Evolutionary conservation across 2,888 invertebrate species (phyloP), one percentile per base, ranked within the genome.

Genomic region (Disparrhopalites patrizii): DNA sequence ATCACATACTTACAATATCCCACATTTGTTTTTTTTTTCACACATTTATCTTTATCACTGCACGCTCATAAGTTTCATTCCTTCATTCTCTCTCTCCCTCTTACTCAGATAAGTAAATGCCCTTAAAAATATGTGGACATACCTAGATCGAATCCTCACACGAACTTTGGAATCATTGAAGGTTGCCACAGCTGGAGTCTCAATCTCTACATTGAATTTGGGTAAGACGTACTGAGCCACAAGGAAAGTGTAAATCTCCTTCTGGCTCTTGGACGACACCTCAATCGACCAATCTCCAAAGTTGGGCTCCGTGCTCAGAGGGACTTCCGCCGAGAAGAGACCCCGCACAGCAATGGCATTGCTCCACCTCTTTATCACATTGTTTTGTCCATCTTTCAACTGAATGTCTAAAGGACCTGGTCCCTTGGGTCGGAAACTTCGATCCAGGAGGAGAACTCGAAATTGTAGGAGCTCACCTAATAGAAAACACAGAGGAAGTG

Each of bases 191-290:
- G 88, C 85, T 0, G 91, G 89, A 33, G 93, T 85, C 71, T 90
- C 86, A 68, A 97, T 86, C 31, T 85, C 85, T 67, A 97, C 90
- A 77, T 94, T 87, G 80, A 95, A 98, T 78, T 95, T 95, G 0
- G 98, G 98, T 73, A 93, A 81, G 63, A 97, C 89, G 76, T 93
- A 94, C 80, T 93, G 91, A 7, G 93, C 92, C 5, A 96, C 91
- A 78, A 90, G 85, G 70, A 93, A 85, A 10, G 83, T 83, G 77
- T 90, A 88, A 65, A 85, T 83, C 77, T 87, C 87, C 13, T 79
- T 82, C 77, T 88, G 87, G 68, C 84, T 86, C 55, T 84, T 83
- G 7, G 86, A 82, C 20, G 79, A 81, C 0, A 86, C 86, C 69
- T 87, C 86, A 72, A 95, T 88, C 65, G 86, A 88, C 95, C 95